Evolutionary conservation across 2,888 invertebrate genomes (phyloP).

Genomic region (Desoria tigrina): DNA sequence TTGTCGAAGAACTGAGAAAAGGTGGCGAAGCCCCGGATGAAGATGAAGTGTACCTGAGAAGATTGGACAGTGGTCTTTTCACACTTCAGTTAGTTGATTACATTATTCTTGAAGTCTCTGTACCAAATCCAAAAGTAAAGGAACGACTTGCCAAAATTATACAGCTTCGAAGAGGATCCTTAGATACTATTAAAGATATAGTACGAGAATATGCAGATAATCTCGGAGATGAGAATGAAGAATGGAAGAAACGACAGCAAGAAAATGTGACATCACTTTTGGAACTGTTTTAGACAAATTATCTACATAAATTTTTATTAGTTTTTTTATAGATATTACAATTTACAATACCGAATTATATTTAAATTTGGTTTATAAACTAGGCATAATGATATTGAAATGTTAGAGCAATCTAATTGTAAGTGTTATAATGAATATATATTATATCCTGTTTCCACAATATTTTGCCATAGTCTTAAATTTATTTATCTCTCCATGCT

Average conservation of each 20-base stretch:
- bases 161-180: constrained; percentile 83
- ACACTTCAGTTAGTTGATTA: constrained; percentile 93
- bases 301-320: background rate
- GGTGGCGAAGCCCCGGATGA: constrained; percentile 73
- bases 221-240: constrained; percentile 82
- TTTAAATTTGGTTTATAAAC: no score
- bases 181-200: constrained; percentile 88
- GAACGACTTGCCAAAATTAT: constrained; percentile 85
- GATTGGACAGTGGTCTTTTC: constrained; percentile 92
- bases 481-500: no score
- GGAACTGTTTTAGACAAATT: constrained; percentile 89
- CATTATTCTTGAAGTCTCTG: constrained; percentile 62
- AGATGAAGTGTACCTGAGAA: constrained; percentile 82
- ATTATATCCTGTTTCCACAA: no score
- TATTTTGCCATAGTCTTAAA: no score
- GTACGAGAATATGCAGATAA: constrained; percentile 88
- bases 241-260: constrained; percentile 85
- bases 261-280: constrained; percentile 88
- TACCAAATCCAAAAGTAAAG: constrained; percentile 63
- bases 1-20: constrained; percentile 62
- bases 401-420: no score
- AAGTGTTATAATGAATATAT: no score
- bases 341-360: background rate
- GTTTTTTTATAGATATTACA: background rate
- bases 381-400: no score